These are phyloP conservation scores for Neogobius melanostomus DNA, from an alignment of 2,113 vertebrate genomes.

Conservation along the genomic window DNA sequence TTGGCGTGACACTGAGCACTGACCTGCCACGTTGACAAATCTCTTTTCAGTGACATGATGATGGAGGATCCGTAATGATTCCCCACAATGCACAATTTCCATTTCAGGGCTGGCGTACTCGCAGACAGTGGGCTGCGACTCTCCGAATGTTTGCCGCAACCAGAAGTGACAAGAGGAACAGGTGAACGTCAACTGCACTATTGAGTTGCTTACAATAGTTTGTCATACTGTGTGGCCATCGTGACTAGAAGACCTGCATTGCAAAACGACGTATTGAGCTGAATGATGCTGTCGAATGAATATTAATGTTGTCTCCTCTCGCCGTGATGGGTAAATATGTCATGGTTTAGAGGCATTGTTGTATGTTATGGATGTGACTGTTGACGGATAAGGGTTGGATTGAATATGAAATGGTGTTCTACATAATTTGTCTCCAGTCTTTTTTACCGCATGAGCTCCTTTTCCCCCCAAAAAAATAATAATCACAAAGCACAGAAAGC, in stretches of 20 bases:
- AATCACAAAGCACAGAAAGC: no score
- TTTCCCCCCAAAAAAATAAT: no score
- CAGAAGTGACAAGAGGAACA: slow-evolving; percentile 8
- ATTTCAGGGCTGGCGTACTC: slow-evolving; percentile 11
- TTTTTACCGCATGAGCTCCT: no score
- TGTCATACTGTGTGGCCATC: neutral
- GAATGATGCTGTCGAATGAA: neutral
- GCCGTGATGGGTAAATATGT: neutral
- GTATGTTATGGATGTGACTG: neutral
- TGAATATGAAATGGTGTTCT: no score
- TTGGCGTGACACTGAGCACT: slow-evolving; percentile 7
- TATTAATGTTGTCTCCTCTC: neutral
- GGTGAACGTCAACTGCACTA: neutral
- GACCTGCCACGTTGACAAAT: slow-evolving; percentile 29
- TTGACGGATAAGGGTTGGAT: neutral
- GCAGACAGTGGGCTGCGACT: slow-evolving; percentile 9
- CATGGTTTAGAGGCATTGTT: neutral
- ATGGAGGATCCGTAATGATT: slow-evolving; percentile 26
- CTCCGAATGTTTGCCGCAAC: slow-evolving; percentile 11
- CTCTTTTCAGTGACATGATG: slow-evolving; percentile 25
- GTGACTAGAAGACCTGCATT: neutral
- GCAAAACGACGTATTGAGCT: neutral
- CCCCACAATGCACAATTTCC: slow-evolving; percentile 19
- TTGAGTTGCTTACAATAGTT: slow-evolving; percentile 8
- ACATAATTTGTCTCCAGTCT: no score